Conservation (phyloP, 2,113 vertebrate genomes). For the Colossoma macropomum region DNA sequence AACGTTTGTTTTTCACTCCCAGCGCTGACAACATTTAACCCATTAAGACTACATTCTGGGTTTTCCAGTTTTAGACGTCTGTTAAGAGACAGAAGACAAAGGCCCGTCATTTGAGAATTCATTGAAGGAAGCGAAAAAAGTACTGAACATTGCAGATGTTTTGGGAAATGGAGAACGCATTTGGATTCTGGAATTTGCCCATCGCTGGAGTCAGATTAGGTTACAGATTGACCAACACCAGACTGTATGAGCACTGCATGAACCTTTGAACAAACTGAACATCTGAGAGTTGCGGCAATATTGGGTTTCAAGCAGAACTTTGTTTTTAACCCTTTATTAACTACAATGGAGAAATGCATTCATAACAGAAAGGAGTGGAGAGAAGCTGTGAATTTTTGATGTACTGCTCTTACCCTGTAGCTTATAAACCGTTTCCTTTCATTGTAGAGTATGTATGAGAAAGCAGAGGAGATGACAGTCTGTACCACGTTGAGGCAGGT, state of each 20-base stretch:
- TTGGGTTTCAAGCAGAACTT: background rate
- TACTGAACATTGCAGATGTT: background rate
- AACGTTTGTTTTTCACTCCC: background rate
- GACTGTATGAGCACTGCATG: background rate
- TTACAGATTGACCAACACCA: conserved; percentile 22
- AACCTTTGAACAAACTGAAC: conserved; percentile 25
- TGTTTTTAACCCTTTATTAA: background rate
- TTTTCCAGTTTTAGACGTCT: background rate
- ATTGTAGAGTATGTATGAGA: conserved; percentile 64
- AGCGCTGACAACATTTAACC: background rate
- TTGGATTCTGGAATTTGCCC: background rate
- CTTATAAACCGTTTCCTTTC: conserved; percentile 56
- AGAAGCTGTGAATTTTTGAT: background rate
- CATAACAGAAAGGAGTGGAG: no score
- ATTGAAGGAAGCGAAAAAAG: background rate
- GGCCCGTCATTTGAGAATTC: background rate
- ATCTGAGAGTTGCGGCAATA: background rate
- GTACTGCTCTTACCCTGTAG: conserved; percentile 68
- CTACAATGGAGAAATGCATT: background rate
- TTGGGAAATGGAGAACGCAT: background rate
- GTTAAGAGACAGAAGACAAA: background rate
- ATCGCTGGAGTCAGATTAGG: background rate
- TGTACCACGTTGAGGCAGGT: conserved; percentile 68
- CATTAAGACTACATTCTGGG: background rate
- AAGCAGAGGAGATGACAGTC: conserved; percentile 57